A percentile compares a stretch with the other conserved stretches of the same genome.
Conservation (phyloP, 2,888 invertebrate genomes). For the Nemapogon koenigi region DNA sequence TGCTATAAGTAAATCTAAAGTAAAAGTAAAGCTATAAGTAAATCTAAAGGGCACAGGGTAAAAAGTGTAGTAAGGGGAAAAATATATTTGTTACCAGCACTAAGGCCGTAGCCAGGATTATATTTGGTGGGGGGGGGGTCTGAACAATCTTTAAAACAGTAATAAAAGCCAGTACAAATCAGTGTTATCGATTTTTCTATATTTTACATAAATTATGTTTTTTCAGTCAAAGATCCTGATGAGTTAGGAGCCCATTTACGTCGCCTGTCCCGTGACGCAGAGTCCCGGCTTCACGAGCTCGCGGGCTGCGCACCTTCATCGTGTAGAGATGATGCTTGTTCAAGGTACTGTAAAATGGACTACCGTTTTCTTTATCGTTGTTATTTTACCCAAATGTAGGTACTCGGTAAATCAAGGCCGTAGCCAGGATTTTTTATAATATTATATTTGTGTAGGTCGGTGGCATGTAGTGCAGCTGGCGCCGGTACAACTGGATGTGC, state of each 20-base stretch:
- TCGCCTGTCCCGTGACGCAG: constrained; percentile 80
- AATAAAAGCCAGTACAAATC: too few relatives aligned
- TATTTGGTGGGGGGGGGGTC: too few relatives aligned
- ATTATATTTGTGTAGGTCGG: constrained; percentile 29
- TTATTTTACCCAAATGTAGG: too few relatives aligned
- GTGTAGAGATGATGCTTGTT: constrained; percentile 34
- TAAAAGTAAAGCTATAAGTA: too few relatives aligned
- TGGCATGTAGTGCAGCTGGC: constrained; percentile 34
- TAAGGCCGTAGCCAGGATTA: too few relatives aligned
- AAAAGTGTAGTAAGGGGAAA: too few relatives aligned
- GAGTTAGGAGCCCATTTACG: constrained; percentile 79
- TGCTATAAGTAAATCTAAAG: too few relatives aligned
- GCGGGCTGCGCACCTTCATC: constrained; percentile 41
- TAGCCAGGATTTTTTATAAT: neutral
- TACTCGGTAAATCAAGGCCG: too few relatives aligned
- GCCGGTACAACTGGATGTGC: constrained; percentile 72
- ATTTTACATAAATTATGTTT: neutral
- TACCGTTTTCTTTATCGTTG: neutral
- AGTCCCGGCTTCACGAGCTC: constrained; percentile 81
- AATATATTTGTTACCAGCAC: too few relatives aligned
- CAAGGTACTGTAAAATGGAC: neutral
- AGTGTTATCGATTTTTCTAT: too few relatives aligned
- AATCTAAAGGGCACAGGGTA: too few relatives aligned
- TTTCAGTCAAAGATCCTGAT: constrained; percentile 75
- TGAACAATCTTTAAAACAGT: too few relatives aligned